These are phyloP conservation scores for Tinea trinotella DNA, from an alignment of 2,888 invertebrate genomes.

Conservation along the genomic window DNA sequence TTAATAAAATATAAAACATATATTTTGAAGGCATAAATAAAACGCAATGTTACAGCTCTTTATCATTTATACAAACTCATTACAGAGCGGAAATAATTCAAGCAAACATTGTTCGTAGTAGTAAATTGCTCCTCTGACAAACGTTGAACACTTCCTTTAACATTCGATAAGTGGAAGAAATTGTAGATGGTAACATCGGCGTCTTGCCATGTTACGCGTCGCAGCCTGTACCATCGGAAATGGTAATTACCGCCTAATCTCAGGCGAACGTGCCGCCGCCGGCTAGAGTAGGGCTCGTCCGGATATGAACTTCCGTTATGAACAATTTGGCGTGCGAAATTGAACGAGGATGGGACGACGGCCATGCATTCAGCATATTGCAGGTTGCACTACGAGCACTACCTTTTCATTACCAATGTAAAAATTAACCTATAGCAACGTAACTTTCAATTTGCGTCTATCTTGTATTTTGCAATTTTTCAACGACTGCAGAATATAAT, in stretches of 20 bases:
- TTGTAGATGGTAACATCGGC: not conserved
- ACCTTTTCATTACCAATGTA: not conserved
- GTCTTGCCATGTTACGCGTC: not conserved
- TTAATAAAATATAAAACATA: not conserved
- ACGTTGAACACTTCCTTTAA: slow-evolving; percentile 2
- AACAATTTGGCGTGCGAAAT: slow-evolving; percentile 83
- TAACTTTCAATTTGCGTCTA: no score
- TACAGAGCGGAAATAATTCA: not conserved
- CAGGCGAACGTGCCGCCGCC: slow-evolving; percentile 36
- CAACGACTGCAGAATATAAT: no score
- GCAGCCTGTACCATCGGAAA: slow-evolving; percentile 46
- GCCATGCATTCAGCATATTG: slow-evolving; percentile 51
- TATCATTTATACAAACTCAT: not conserved
- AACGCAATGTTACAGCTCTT: no score
- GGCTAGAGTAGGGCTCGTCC: slow-evolving; percentile 67
- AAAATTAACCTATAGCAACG: not conserved
- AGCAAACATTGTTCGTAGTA: not conserved
- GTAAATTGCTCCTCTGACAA: slow-evolving; percentile 13
- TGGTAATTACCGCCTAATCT: slow-evolving; percentile 75
- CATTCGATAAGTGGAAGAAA: not conserved
- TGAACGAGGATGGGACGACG: slow-evolving; percentile 61
- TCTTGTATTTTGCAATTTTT: no score
- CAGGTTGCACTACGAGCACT: slow-evolving; percentile 20
- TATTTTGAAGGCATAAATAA: no score
- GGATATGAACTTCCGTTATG: slow-evolving; percentile 92